Conservation (phyloP, 2,888 invertebrate genomes). For the Lamproptera curius region DNA sequence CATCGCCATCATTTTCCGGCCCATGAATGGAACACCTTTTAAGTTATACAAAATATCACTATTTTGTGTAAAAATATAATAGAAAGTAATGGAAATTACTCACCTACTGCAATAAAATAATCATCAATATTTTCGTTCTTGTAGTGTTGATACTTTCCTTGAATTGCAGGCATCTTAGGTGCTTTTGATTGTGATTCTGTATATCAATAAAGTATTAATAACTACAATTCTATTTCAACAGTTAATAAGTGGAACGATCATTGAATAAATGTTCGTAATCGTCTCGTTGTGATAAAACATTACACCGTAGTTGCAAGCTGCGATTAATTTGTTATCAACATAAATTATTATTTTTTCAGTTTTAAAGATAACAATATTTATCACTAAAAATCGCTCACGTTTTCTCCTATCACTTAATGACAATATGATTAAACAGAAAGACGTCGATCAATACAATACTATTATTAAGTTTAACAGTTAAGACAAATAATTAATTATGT, state of each 20-base stretch:
- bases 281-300: neutral
- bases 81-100: slow-evolving; percentile 30
- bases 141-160: slow-evolving; percentile 81
- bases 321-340: neutral
- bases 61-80: neutral
- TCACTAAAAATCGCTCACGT: slow-evolving; percentile 15
- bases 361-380: slow-evolving; percentile 12
- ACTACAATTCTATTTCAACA: too few species aligned
- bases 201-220: too few species aligned
- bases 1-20: slow-evolving; percentile 81
- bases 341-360: neutral
- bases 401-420: slow-evolving; percentile 13
- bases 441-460: too few species aligned
- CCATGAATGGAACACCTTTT: slow-evolving; percentile 80
- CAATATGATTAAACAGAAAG: slow-evolving; percentile 2
- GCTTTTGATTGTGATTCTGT: too few species aligned
- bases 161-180: slow-evolving; percentile 73
- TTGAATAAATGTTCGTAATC: neutral
- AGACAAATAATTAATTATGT: too few species aligned
- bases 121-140: slow-evolving; percentile 82
- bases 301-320: neutral
- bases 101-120: slow-evolving; percentile 81
- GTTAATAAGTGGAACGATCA: neutral
- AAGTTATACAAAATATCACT: neutral
- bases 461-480: too few species aligned